Evolutionary conservation across 64 coral and sea anemone species (phyloP), one percentile per base, ranked within the genome.

Genomic region (Pachyseris speciosa): DNA sequence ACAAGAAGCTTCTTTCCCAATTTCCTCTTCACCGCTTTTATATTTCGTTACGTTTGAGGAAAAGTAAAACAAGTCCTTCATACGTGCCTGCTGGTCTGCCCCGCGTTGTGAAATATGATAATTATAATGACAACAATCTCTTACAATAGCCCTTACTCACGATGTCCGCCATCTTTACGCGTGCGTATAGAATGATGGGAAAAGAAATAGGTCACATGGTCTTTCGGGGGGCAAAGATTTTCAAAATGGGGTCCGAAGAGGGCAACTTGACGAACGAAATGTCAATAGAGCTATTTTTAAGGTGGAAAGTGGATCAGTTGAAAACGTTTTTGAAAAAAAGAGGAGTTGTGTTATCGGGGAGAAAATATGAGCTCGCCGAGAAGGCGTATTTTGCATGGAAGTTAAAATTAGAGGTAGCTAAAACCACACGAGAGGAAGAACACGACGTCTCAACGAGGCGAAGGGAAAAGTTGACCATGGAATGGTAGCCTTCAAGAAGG

Each of bases 381-480:
- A 57, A 57, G 52, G 52, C 52, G 5, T 57, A 57, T 57, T 57
- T 17, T 57, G 52, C 73, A 16, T 45, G 37, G 37, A 47, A 76
- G 73, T 42, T 76, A 47, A 76, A 76, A 41, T 51, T 79, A 28
- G 45, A 79, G 75, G 75, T 79, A 19, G 75, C 75, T 79, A 52
- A 79, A 79, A 79, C 75, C 24, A 79, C 75, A 79, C 75, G 43
- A 79, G 73, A 76, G 73, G 47, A 79, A 53, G 75, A 79, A 79
- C 22, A 79, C 45, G 75, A 79, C 22, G 75, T 79, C 44, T 52
- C 44, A 79, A 51, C 43, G 6, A 79, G 43, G n/a, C 43, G n/a
- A 55, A 79, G 44, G 43, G 75, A 79, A 79, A 79, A 79, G 44
- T 51, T 79, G 52, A 8, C 52, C 52, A 57, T 3, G 19, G 1